Evolutionary conservation across 2,888 invertebrate genomes (phyloP).

Genomic region (Allolobophora icterica): DNA sequence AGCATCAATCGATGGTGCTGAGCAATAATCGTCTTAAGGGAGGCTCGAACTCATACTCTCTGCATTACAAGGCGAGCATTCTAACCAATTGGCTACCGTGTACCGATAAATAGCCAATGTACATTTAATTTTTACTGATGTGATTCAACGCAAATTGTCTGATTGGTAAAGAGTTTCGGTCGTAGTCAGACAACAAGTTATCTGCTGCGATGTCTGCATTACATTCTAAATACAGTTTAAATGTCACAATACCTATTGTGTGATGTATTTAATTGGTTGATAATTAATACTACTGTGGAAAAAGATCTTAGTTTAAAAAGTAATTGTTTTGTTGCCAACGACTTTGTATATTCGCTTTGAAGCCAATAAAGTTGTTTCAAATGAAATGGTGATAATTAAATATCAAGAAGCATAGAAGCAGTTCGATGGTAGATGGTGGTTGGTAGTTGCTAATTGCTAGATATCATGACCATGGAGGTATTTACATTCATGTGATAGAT

Average conservation of each 20-base stretch:
- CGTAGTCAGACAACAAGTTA: not conserved
- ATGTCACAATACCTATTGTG: too few species aligned
- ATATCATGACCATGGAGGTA: too few species aligned
- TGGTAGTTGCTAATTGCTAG: too few species aligned
- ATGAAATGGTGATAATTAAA: too few species aligned
- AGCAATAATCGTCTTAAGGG: too few species aligned
- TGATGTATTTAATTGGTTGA: not conserved
- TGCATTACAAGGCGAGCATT: too few species aligned
- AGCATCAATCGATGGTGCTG: too few species aligned
- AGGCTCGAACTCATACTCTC: too few species aligned
- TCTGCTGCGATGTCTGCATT: not conserved
- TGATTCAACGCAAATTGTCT: not conserved
- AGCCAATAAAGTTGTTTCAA: not conserved
- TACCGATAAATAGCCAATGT: not conserved
- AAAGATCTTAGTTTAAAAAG: slow-evolving; percentile 17
- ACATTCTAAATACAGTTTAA: not conserved
- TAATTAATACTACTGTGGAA: not conserved
- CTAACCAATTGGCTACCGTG: too few species aligned
- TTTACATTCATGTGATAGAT: too few species aligned
- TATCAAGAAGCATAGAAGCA: too few species aligned
- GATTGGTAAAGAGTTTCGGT: not conserved
- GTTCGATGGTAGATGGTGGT: too few species aligned
- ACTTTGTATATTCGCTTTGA: not conserved
- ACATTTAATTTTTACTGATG: not conserved
- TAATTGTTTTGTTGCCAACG: not conserved